Evolutionary conservation across 2,113 vertebrate genomes (phyloP).

Genomic region (Danionella cerebrum): DNA sequence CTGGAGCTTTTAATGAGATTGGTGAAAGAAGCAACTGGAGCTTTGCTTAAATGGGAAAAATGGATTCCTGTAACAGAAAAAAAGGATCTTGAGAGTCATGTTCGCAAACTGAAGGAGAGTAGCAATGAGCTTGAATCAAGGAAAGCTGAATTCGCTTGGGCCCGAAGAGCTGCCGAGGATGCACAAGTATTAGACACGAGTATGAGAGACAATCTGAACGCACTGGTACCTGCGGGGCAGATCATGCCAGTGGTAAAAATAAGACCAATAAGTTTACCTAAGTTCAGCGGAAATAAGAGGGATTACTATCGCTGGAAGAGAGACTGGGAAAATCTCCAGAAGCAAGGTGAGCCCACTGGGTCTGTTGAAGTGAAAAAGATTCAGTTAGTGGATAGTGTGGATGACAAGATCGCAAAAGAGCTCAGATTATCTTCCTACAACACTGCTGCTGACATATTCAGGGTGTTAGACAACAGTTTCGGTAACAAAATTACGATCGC

Average conservation of each 20-base stretch:
- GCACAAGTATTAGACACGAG: background rate
- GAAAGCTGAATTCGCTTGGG: background rate
- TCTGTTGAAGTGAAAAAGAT: background rate
- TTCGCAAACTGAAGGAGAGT: background rate
- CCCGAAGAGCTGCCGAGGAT: background rate
- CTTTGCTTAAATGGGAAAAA: background rate
- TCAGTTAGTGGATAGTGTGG: constrained; percentile 19
- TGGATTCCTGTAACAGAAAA: background rate
- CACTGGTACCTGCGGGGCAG: background rate
- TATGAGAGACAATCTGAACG: background rate
- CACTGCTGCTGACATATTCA: constrained; percentile 14
- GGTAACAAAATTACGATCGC: constrained; percentile 15
- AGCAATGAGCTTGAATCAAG: background rate
- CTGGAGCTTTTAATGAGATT: background rate
- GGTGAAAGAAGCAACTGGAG: background rate
- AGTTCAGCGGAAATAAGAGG: background rate
- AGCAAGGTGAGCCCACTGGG: background rate
- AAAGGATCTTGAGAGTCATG: background rate
- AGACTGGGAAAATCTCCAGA: constrained; percentile 7
- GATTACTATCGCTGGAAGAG: background rate
- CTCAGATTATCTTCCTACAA: background rate
- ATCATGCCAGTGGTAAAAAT: background rate
- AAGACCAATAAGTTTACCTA: background rate
- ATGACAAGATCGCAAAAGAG: constrained; percentile 15
- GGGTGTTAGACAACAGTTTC: constrained; percentile 3